phyloP scores from a whole-genome alignment of 2,888 invertebrate genomes.

The Phengaris alcon region DNA sequence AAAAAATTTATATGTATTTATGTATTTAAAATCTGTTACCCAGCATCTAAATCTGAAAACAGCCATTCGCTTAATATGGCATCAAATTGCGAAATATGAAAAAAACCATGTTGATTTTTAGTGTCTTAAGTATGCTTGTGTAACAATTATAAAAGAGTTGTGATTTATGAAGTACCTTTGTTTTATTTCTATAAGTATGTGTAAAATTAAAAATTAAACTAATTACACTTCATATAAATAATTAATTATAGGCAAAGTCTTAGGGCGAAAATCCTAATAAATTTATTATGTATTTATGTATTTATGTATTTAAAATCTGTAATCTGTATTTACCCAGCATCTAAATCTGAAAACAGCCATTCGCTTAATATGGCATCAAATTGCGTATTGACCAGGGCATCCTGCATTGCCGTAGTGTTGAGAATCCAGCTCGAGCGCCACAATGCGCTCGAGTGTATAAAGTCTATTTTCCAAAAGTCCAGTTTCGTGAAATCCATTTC shows the following conservation, averaged over 20 bases:
- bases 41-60: conserved; percentile 13
- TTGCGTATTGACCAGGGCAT: not conserved
- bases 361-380: conserved; percentile 28
- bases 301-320: not conserved
- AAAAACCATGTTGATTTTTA: too few species aligned
- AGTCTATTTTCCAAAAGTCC: conserved; percentile 20
- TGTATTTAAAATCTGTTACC: too few species aligned
- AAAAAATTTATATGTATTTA: not conserved
- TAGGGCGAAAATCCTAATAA: too few species aligned
- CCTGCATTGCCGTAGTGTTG: conserved; percentile 6
- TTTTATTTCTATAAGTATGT: too few species aligned
- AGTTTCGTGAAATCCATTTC: conserved; percentile 20
- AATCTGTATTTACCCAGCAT: conserved; percentile 28
- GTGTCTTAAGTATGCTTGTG: too few species aligned
- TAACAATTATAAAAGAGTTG: too few species aligned
- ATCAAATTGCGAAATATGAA: not conserved
- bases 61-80: conserved; percentile 27
- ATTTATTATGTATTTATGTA: too few species aligned
- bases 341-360: conserved; percentile 30
- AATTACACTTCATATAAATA: too few species aligned
- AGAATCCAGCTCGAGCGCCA: not conserved
- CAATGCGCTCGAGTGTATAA: not conserved
- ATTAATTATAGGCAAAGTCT: too few species aligned
- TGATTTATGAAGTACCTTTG: too few species aligned
- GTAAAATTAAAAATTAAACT: too few species aligned